A percentile compares a stretch with the other conserved stretches of the same genome.
These are phyloP conservation scores for Onychorhynchus coronatus DNA, from an alignment of 2,113 vertebrate species.

Conservation along the genomic window DNA sequence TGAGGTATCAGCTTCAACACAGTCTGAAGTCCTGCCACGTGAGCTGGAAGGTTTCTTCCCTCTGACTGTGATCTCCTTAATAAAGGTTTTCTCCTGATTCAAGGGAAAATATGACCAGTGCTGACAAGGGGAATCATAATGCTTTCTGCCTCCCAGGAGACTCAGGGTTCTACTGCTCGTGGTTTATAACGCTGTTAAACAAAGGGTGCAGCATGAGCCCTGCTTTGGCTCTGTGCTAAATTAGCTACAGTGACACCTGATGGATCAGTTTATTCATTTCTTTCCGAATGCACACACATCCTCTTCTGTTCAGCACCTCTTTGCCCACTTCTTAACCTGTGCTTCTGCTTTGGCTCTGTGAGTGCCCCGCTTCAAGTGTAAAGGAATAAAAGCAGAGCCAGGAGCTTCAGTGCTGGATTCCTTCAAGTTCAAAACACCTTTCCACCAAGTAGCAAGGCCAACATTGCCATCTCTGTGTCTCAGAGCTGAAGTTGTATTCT, in stretches of 20 bases:
- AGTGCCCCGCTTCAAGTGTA: not conserved
- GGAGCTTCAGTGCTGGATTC: not conserved
- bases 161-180: not conserved
- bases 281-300: accelerated
- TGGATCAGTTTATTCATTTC: not conserved
- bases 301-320: not conserved
- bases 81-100: not conserved
- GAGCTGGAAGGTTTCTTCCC: not conserved
- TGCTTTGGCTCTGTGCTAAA: not conserved
- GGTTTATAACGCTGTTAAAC: not conserved
- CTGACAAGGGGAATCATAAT: not conserved
- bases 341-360: not conserved
- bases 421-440: not conserved
- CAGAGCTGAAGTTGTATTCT: not conserved
- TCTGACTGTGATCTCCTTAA: not conserved
- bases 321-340: not conserved
- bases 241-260: not conserved
- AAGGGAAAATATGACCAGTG: not conserved
- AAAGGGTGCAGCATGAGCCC: not conserved
- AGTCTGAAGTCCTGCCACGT: accelerated
- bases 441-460: not conserved
- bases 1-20: not conserved
- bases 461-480: not conserved
- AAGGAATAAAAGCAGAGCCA: not conserved
- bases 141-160: not conserved